Base-by-base conservation (phyloP, 2,797 vertebrate species). In the Myiotriccus ornatus region DNA sequence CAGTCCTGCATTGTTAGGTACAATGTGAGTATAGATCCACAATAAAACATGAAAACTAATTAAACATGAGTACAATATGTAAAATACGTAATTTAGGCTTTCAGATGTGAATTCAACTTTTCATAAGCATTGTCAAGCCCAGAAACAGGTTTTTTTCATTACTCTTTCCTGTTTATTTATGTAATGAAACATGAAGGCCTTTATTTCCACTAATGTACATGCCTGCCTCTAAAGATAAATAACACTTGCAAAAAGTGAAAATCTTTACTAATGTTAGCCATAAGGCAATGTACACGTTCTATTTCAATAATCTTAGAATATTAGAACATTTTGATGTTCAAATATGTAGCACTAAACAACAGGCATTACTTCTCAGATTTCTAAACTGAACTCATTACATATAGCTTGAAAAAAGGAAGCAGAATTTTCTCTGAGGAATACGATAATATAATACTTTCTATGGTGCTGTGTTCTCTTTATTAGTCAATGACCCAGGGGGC, bases 1-100 rank as follows among this genome's bases (percentile, higher is more conserved):
- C 79, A 99, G 98, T 71, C 99, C 99, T 99, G 91, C 46, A 95
- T 81, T 90, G 77, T 95, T 76, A 91, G 46, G 93, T 30, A 96
- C 63, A 96, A 74, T 12, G 24, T 75, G 15, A 98, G 78, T 82
- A 94, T 1, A 93, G 75, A 75, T 43, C 12, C 93, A 63, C 63
- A 94, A 70, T 64, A 81, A 63, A 62, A 87, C 37, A 74, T 1
- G 3, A 57, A 70, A 63, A 68, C 14, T 44, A 67, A 65, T 71
- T 65, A 74, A 79, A 84, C 2, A 0, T 12, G 49, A 68, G 9
- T 49, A 43, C 50, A 69, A 59, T 49, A 79, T 0, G 1, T 32
- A 10, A 65, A 84, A 17, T 64, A 50, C 46, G 23, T 41, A 44
- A 57, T 37, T 82, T 67, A 83, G 20, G 37, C 52, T 32, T 35